phyloP scores from a whole-genome alignment of 1,140 invertebrate genomes.

The Xylocopa sonorina region DNA sequence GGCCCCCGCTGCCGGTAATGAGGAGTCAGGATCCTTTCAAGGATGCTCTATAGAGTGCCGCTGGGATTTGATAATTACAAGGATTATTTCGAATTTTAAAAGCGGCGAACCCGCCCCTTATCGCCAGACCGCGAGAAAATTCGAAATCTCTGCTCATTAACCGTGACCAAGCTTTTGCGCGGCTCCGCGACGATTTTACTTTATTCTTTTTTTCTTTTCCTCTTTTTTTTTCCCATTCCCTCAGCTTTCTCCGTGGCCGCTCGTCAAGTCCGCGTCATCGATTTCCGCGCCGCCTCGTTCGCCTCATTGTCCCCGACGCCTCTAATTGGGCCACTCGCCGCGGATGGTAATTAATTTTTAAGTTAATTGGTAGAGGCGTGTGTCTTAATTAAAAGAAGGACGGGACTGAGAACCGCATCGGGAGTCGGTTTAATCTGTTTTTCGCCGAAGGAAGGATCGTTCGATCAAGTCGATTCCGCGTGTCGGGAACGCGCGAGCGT shows the following conservation, averaged over 20 bases:
- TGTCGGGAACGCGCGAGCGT: background rate
- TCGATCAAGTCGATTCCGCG: background rate
- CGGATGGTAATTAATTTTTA: conserved; percentile 66
- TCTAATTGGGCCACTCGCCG: conserved; percentile 62
- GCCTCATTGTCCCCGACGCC: conserved; percentile 44
- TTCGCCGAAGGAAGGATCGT: conserved; percentile 20
- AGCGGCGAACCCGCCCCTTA: conserved; percentile 70
- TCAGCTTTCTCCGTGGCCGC: background rate
- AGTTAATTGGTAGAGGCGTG: conserved; percentile 55
- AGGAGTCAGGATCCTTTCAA: conserved; percentile 79
- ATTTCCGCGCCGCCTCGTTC: conserved; percentile 40
- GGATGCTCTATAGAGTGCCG: conserved; percentile 71
- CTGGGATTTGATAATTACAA: conserved; percentile 81
- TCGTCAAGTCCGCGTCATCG: conserved; percentile 37
- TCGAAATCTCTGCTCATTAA: conserved; percentile 80
- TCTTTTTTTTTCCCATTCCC: conserved; percentile 22
- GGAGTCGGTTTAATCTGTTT: conserved; percentile 5
- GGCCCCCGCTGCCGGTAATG: conserved; percentile 74
- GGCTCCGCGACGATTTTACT: conserved; percentile 40
- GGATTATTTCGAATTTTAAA: conserved; percentile 80
- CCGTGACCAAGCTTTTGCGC: conserved; percentile 53
- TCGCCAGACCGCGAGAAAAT: conserved; percentile 81
- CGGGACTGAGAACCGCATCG: conserved; percentile 1
- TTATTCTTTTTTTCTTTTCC: conserved; percentile 38
- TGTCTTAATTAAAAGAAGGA: conserved; percentile 34